A percentile compares a stretch with the other conserved stretches of the same genome.
Conservation (phyloP, 2,888 invertebrate genomes). For the Standfussiana lucernea region DNA sequence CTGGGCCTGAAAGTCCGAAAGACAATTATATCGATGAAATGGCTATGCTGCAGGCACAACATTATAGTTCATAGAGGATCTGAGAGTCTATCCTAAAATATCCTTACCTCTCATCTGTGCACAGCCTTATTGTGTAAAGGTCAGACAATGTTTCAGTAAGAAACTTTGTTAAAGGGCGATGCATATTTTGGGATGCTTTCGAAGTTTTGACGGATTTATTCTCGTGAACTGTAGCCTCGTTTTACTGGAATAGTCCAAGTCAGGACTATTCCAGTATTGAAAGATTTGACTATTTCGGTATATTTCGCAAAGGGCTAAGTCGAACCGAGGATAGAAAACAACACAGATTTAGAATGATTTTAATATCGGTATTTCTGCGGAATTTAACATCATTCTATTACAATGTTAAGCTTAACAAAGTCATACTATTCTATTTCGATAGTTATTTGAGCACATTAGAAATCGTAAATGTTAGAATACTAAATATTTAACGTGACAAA, state of each 20-base stretch:
- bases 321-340: not conserved
- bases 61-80: too few relatives aligned
- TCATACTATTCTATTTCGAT: constrained; percentile 35
- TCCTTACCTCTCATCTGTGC: not conserved
- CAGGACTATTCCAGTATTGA: not conserved
- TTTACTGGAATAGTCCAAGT: too few relatives aligned
- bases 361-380: not conserved
- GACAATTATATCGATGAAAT: too few relatives aligned
- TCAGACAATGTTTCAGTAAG: constrained; percentile 3
- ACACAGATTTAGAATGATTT: constrained; percentile 5
- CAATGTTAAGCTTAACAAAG: constrained; percentile 23
- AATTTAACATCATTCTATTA: constrained; percentile 34
- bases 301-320: not conserved
- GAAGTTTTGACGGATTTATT: constrained; percentile 24
- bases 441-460: constrained; percentile 29
- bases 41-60: too few relatives aligned
- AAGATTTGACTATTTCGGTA: not conserved
- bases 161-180: constrained; percentile 11
- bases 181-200: constrained; percentile 21
- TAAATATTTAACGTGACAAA: constrained; percentile 33
- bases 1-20: too few relatives aligned
- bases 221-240: not conserved
- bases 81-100: not conserved
- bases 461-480: constrained; percentile 39
- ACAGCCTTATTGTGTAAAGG: not conserved